Evolutionary conservation across 2,888 invertebrate genomes (phyloP), one percentile per base, ranked within the genome.

Genomic region (Cryptophagus acutangulus): DNA sequence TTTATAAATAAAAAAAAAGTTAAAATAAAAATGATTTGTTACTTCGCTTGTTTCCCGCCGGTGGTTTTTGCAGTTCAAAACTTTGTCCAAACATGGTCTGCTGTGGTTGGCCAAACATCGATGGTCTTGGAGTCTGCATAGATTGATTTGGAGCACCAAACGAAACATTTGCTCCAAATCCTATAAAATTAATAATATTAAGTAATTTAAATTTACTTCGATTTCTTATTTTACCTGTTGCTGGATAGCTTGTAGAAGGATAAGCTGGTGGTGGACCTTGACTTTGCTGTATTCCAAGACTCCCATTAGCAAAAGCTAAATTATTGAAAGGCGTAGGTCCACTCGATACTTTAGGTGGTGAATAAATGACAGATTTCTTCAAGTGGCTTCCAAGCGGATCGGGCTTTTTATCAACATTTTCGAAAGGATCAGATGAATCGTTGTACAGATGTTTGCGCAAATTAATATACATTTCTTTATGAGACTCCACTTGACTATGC

Each of bases 401-500:
- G 40, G 9, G 18, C 29, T 20, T 6, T n/a, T 53, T 57, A 14
- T 48, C 46, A 6, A 57, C 41, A 41, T 69, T 67, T 50, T 80
- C 84, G 62, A 91, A 91, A 0, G 90, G 82, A 58, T 89, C 82
- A 2, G 81, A 78, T 3, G 77, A 74, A 57, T 92, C 91, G 41
- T 87, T 83, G 28, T 84, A 74, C 12, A 87, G 76, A 53, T 86
- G 83, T 61, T 84, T 85, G 24, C 90, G 70, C 31, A 89, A 75
- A 63, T 84, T 86, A n/a, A 89, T 69, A 62, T 86, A 91, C 51
- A 86, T 84, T 41, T 89, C 87, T 67, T 90, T 91, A 59, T 88
- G 87, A 1, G 78, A 76, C 61, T 89, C 85, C 0, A 92, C 85
- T 56, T 78, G 77, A 38, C 73, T 75, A 59, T 93, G 91, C 1